Base-by-base conservation (phyloP, 2,113 vertebrate genomes). In the Spheniscus mendiculus region DNA sequence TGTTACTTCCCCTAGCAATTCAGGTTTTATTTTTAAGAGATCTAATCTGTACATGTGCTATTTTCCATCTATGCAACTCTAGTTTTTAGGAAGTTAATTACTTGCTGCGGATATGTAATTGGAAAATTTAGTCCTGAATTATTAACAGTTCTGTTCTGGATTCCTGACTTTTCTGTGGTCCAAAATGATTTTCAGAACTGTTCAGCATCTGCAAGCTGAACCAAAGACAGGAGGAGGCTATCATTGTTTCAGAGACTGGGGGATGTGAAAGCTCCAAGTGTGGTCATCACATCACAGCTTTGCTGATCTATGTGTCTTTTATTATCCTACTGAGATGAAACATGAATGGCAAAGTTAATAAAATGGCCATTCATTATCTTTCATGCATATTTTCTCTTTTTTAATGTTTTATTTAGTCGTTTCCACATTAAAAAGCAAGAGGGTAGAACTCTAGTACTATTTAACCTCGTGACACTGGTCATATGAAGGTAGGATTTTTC, bases 51-150 rank as follows among this genome's bases (percentile, higher is more conserved):
- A 76, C 66, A 21, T 87, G 84, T 89, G 77, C 91, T 96, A 47
- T 77, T 94, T 96, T 89, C 73, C 62, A 76, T 91, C 81, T 92
- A 85, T 56, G 91, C 70, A 91, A 87, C 70, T 93, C 44, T 56
- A 72, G 56, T 50, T 95, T 96, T 96, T 72, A 91, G 65, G 67
- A 90, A 95, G 61, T 67, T 93, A 93, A 91, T 95, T 92, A 79
- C 61, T 95, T 87, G 40, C 58, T 96, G 94, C 87, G 77, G 70
- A n/a, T 85, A 65, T 23, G 49, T 76, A 93, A 77, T 77, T 93
- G 71, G 62, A 91, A 92, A 89, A 65, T 66, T 69, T 79, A 73
- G 58, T 76, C 61, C 29, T 79, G 74, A 42, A 38, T 93, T 96
- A 89, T 88, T 87, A 91, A 55, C 83, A 77, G 61, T 53, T 89